A percentile compares a stretch with the other conserved stretches of the same genome.
phyloP scores from a whole-genome alignment of 2,888 invertebrate genomes.

The Timema podura region DNA sequence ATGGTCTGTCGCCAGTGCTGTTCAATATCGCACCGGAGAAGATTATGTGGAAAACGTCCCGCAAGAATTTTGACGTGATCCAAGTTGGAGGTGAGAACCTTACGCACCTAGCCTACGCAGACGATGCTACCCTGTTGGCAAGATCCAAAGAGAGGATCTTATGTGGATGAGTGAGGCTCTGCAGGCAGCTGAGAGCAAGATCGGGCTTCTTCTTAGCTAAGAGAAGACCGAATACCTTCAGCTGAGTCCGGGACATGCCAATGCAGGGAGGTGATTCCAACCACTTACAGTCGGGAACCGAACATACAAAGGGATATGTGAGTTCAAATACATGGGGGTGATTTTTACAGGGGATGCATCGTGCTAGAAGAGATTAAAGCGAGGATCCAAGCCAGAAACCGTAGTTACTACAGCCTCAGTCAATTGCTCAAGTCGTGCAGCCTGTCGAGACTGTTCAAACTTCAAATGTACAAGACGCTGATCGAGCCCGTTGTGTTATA shows the following conservation, averaged over 20 bases:
- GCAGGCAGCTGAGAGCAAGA: too few relatives aligned
- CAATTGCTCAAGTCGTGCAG: not conserved
- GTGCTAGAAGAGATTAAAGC: too few relatives aligned
- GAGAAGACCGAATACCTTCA: too few relatives aligned
- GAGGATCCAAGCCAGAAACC: too few relatives aligned
- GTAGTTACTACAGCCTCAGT: not conserved
- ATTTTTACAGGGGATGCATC: too few relatives aligned
- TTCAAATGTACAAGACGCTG: not conserved
- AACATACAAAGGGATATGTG: too few relatives aligned
- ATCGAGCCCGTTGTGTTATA: not conserved
- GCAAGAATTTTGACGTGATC: not conserved
- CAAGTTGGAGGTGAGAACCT: not conserved
- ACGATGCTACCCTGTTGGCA: not conserved
- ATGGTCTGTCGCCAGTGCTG: conserved; percentile 12
- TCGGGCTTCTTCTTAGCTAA: too few relatives aligned
- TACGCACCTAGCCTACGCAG: not conserved
- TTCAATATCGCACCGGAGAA: conserved; percentile 9
- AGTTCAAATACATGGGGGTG: too few relatives aligned
- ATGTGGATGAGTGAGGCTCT: not conserved
- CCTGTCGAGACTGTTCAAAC: not conserved
- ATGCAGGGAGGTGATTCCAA: too few relatives aligned
- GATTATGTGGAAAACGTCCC: not conserved
- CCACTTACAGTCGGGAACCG: too few relatives aligned
- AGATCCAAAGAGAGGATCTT: not conserved
- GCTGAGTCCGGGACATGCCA: too few relatives aligned